A percentile compares a stretch with the other conserved stretches of the same genome.
phyloP scores from a whole-genome alignment of 2,113 vertebrate genomes.

The Emydura subglobosa region DNA sequence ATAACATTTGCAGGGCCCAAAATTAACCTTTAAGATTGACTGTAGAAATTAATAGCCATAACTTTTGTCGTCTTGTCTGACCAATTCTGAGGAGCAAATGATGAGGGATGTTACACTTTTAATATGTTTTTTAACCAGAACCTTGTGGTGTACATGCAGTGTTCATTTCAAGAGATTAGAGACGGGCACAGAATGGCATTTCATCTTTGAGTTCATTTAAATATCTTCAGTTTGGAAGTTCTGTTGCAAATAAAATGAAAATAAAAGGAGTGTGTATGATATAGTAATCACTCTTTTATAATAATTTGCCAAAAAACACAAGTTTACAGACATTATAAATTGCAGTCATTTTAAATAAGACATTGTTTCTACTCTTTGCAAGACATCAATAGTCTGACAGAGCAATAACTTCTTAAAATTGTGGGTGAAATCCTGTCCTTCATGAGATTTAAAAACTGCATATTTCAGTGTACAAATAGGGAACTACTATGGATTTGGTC shows the following conservation, averaged over 20 bases:
- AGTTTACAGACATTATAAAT: neutral
- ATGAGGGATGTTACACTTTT: neutral
- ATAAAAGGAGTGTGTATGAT: neutral
- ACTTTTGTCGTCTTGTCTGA: conserved; percentile 43
- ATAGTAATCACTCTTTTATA: neutral
- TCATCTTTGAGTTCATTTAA: neutral
- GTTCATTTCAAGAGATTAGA: neutral
- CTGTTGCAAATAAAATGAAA: conserved; percentile 14
- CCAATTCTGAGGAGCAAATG: conserved; percentile 40
- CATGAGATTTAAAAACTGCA: neutral
- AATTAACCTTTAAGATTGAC: conserved; percentile 40
- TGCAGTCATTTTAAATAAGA: conserved; percentile 40
- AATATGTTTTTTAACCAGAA: neutral
- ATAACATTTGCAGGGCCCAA: conserved; percentile 63
- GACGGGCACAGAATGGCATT: accelerated
- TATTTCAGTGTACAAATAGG: neutral
- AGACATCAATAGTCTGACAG: conserved; percentile 14
- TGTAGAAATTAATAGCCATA: conserved; percentile 53
- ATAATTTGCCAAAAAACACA: no score
- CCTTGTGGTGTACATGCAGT: neutral
- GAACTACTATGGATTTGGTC: neutral
- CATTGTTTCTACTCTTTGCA: conserved; percentile 37
- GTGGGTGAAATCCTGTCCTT: neutral
- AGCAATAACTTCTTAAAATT: neutral
- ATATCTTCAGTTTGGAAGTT: conserved; percentile 6